Base-by-base conservation (phyloP, 2,888 invertebrate genomes). In the Drosophila infuscata region DNA sequence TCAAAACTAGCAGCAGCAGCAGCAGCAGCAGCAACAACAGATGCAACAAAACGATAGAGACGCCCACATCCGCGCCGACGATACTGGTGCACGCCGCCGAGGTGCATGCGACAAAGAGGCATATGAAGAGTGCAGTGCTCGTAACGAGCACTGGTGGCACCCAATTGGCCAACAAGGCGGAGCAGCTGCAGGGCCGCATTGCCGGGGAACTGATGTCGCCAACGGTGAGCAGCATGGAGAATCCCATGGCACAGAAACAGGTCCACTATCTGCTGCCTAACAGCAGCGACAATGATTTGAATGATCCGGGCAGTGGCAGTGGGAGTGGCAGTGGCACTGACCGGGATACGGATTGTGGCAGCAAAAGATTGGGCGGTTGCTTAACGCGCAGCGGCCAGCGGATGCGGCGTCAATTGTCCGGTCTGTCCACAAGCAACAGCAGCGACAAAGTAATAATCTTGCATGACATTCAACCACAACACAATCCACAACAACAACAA, bases 381-480 rank as follows among this genome's bases (percentile, higher is more conserved):
- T 38, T 70, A 8, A 33, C 70, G 17, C 70, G 57, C 15, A 20
- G 68, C 51, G 74, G 74, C 0, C 72, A 59, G 33, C 79, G 81
- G 25, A 72, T 91, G 67, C 77, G 85, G 17, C 83, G 91, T 7
- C 92, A 91, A 65, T 61, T 79, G 38, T 90, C 90, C 29, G 76
- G 79, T 49, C 67, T 88, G 60, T 89, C 92, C 41, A 80, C 77
- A 53, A 43, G 71, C 61, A 77, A 82, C 62, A 91, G 91, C 76
- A 85, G 88, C 79, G 92, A 91, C 71, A 92, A 92, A 91, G 91
- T 91, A 91, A 91, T 91, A 80, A 91, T 90, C 74, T 74, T 89
- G 82, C 87, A 82, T 84, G 89, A 89, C 56, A 67, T 74, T 64
- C 70, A 75, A 71, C 57, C 68, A 66, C 53, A 54, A 32, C 58